Evolutionary conservation across 2,888 invertebrate genomes (phyloP), one percentile per base, ranked within the genome.

Genomic region (Encarsia formosa): DNA sequence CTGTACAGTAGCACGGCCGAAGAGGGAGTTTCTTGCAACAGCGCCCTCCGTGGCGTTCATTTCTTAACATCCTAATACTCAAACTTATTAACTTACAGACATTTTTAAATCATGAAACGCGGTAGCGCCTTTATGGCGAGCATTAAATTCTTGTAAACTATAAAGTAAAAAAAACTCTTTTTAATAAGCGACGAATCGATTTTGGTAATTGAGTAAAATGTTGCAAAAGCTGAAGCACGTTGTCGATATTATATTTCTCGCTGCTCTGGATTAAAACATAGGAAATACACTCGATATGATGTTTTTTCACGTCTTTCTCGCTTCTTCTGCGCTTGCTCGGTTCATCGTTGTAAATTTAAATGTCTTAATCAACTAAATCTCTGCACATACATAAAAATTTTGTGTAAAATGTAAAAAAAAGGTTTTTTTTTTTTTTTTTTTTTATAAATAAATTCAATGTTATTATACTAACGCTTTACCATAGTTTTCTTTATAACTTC

Each of bases 321-420:
- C 52, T 49, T 56, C 37, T 49, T 52, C 52, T 29, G 31, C 29
- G 55, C 55, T 54, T 54, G 54, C 50, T 50, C 47, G 34, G 50
- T 54, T 45, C 13, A 39, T 49, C 54, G 49, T 54, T 54, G 49
- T 42, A 15, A 46, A 49, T 34, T 40, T 51, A 2, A 26, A 34
- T 40, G 41, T 26, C 18, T 13, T 8, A 24, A 11, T n/a, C 22
- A 20, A 32, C 20, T 16, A 40, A 18, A 18, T 20, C 22, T n/a
- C n/a, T n/a, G n/a, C n/a, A n/a, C n/a, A n/a, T n/a, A n/a, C n/a
- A n/a, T n/a, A n/a, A n/a, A n/a, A n/a, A n/a, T n/a, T n/a, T n/a
- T n/a, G n/a, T n/a, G n/a, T n/a, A n/a, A n/a, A n/a, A 26, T 11
- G 8, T 26, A 11, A 26, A 26, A 26, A 26, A 5, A 26, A 8